Evolutionary conservation across 2,797 vertebrate genomes (phyloP), one percentile per base, ranked within the genome.

Genomic region (Muscicapa comitata): DNA sequence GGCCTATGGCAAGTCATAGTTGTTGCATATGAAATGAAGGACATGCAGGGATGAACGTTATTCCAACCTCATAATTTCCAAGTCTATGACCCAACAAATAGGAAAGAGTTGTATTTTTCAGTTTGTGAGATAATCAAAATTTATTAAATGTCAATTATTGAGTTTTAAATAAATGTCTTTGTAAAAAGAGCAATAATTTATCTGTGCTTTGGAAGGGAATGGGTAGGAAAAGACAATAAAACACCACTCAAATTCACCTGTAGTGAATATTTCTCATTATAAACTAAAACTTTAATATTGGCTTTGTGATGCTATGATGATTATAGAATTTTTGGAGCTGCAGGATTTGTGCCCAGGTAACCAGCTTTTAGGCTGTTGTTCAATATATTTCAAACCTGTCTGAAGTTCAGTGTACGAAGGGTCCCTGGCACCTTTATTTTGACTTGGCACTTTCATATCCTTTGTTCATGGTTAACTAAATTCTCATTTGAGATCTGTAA

Each of bases 1-100:
- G 42, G 9, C 5, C 10, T 9, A 0, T 58, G 33, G 28, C 11
- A 51, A 23, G 12, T 33, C 6, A 0, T 4, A 18, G 13, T 23
- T 7, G 7, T 33, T 65, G 25, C 7, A 10, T 23, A 0, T 15
- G 1, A 18, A 53, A 16, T 14, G 17, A 29, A 53, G 19, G 26
- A 17, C 2, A 2, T 14, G 33, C 0, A 6, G 66, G 28, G 23
- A 43, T 58, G 55, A 66, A 26, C 67, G 67, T 61, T 6, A 40
- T 45, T 67, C 11, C 35, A 40, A 11, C 11, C 45, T 57, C 58
- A 13, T 8, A 1, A 7, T 66, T 86, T 57, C 17, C n/a, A 47
- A 67, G 12, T 26, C 33, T 42, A 2, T 40, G 42, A 67, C 19
- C 18, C 28, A 24, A 18, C 50, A 82, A 51, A 2, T 7, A 63